Percentiles rank a stretch among this genome's conserved stretches.
These are phyloP conservation scores for Acromyrmex heyeri DNA, from an alignment of 1,140 invertebrate genomes.

Conservation along the genomic window DNA sequence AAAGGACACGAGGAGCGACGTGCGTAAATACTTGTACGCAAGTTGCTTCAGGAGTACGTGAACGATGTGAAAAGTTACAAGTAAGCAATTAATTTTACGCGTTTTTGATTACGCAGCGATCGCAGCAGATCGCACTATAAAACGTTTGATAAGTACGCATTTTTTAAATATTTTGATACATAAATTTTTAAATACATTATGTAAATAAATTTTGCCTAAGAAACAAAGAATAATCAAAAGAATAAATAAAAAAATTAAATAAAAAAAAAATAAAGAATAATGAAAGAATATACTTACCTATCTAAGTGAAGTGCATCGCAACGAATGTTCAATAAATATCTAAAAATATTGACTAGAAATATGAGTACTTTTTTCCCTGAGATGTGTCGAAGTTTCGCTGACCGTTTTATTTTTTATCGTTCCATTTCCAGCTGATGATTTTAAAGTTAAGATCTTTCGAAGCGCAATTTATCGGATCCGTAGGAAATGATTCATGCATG, in stretches of 20 bases:
- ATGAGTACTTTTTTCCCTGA: neutral
- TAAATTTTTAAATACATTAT: neutral
- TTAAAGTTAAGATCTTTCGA: neutral
- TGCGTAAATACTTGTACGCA: constrained; percentile 18
- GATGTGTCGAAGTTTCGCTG: neutral
- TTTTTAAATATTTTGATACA: neutral
- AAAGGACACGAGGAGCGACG: neutral
- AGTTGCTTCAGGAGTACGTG: neutral
- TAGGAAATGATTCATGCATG: neutral
- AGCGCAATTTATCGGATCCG: constrained; percentile 3
- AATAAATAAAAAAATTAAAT: too few species aligned
- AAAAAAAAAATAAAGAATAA: too few species aligned
- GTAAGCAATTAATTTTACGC: neutral
- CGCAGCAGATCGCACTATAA: neutral
- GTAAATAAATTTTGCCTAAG: neutral
- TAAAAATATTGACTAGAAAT: neutral
- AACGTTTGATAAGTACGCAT: neutral
- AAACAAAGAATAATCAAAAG: neutral
- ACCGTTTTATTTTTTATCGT: neutral
- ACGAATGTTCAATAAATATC: constrained; percentile 14
- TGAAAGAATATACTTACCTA: neutral
- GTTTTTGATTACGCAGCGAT: neutral
- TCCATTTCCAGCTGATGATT: constrained; percentile 6
- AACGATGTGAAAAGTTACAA: constrained; percentile 18
- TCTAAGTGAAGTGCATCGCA: neutral